Conservation (phyloP, 1,140 invertebrate species). For the Homarus americanus region DNA sequence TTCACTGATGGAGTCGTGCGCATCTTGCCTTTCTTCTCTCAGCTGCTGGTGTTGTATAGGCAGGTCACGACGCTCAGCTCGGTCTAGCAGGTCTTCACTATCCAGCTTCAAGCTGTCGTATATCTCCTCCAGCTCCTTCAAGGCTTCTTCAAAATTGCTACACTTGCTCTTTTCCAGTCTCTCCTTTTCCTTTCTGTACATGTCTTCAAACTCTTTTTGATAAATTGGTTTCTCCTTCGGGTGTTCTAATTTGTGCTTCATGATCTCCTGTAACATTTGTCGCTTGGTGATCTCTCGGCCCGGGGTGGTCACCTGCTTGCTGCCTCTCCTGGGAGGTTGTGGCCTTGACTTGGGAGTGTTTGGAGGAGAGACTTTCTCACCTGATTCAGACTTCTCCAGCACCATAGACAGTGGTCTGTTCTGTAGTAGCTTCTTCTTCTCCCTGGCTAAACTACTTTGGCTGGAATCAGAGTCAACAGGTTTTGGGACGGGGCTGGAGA, state of each 20-base stretch:
- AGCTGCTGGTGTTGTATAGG: conserved; percentile 80
- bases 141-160: conserved; percentile 89
- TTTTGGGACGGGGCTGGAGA: conserved; percentile 71
- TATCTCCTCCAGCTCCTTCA: conserved; percentile 92
- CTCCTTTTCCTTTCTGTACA: conserved; percentile 70
- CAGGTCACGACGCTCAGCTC: conserved; percentile 86
- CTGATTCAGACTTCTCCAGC: conserved; percentile 76
- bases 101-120: conserved; percentile 87
- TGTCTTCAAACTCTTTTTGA: conserved; percentile 68
- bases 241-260: conserved; percentile 44
- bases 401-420: conserved; percentile 76
- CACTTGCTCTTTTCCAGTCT: conserved; percentile 80
- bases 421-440: conserved; percentile 75
- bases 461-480: conserved; percentile 64
- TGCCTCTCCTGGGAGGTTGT: conserved; percentile 61
- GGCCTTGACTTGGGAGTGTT: conserved; percentile 43
- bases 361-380: conserved; percentile 68
- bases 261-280: conserved; percentile 54
- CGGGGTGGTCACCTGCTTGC: conserved; percentile 57
- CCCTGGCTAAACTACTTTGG: conserved; percentile 68
- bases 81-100: conserved; percentile 89
- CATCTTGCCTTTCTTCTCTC: conserved; percentile 30
- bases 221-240: conserved; percentile 19
- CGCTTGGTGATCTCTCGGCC: conserved; percentile 39
- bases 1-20: conserved; percentile 51